Percentiles rank a stretch among this genome's conserved stretches.
Conservation (phyloP, 2,113 vertebrate genomes). For the Accipiter cooperii region DNA sequence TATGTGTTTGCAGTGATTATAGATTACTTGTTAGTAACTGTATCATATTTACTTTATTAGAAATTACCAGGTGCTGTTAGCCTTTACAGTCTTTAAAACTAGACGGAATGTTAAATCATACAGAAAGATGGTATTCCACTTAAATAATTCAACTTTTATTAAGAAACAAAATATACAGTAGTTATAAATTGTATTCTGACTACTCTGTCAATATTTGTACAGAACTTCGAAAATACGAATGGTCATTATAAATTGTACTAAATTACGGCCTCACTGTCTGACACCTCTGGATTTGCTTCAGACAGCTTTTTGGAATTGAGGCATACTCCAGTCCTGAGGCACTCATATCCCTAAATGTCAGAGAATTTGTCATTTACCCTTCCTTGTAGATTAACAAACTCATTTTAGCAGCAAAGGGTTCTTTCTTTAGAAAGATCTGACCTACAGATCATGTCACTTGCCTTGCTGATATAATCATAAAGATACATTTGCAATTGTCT, state of each 20-base stretch:
- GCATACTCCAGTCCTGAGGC: not conserved
- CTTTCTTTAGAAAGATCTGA: not conserved
- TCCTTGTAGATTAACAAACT: not conserved
- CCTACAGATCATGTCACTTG: not conserved
- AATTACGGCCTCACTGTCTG: not conserved
- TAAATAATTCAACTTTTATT: not conserved
- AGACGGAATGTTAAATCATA: not conserved
- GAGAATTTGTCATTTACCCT: not conserved
- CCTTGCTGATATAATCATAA: not conserved
- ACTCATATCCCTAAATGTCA: not conserved
- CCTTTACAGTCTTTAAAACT: not conserved
- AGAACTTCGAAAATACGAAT: not conserved
- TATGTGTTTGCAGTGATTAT: not conserved
- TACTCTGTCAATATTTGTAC: not conserved
- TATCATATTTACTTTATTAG: not conserved
- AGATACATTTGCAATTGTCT: not conserved
- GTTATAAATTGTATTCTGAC: not conserved
- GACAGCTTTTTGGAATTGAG: not conserved
- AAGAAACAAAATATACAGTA: not conserved
- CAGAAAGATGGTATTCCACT: not conserved
- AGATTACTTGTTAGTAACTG: not conserved
- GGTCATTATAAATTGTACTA: not conserved
- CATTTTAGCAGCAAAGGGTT: not conserved
- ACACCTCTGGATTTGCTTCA: not conserved
- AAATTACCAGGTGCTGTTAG: not conserved